phyloP scores from a whole-genome alignment of 2,797 vertebrate species.

The Ptychadena robeensis region DNA sequence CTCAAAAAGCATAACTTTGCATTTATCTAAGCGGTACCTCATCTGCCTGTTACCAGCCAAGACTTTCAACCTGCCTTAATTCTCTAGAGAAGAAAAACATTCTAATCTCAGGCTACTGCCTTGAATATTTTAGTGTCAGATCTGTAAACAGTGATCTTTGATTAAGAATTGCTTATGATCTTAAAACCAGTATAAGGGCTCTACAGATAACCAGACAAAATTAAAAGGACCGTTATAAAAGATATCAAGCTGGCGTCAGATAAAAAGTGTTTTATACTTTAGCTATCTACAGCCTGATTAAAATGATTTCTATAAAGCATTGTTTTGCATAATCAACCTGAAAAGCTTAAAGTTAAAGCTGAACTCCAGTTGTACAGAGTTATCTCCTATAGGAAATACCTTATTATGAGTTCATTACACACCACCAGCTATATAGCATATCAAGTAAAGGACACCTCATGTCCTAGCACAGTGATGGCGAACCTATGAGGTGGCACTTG shows the following conservation, averaged over 20 bases:
- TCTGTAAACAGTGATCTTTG: slow-evolving; percentile 34
- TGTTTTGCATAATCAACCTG: not conserved
- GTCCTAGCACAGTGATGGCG: too few relatives aligned
- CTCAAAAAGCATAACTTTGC: slow-evolving; percentile 48
- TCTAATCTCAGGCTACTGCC: slow-evolving; percentile 20
- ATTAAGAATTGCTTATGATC: slow-evolving; percentile 27
- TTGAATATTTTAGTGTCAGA: slow-evolving; percentile 29
- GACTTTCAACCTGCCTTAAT: slow-evolving; percentile 31
- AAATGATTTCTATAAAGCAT: not conserved
- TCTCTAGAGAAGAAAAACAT: slow-evolving; percentile 11
- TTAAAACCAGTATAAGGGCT: not conserved
- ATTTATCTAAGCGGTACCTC: slow-evolving; percentile 40
- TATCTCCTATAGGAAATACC: too few relatives aligned
- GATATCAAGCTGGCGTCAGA: not conserved
- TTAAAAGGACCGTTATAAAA: slow-evolving; percentile 1
- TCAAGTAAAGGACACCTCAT: too few relatives aligned
- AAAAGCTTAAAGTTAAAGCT: not conserved
- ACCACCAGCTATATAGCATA: too few relatives aligned
- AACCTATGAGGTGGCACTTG: too few relatives aligned
- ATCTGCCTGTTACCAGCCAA: slow-evolving; percentile 29
- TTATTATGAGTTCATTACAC: too few relatives aligned
- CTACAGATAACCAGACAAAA: not conserved
- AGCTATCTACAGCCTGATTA: not conserved
- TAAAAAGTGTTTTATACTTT: not conserved
- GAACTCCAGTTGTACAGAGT: too few relatives aligned